Conservation (phyloP, 2,113 vertebrate species). For the Gopherus flavomarginatus region DNA sequence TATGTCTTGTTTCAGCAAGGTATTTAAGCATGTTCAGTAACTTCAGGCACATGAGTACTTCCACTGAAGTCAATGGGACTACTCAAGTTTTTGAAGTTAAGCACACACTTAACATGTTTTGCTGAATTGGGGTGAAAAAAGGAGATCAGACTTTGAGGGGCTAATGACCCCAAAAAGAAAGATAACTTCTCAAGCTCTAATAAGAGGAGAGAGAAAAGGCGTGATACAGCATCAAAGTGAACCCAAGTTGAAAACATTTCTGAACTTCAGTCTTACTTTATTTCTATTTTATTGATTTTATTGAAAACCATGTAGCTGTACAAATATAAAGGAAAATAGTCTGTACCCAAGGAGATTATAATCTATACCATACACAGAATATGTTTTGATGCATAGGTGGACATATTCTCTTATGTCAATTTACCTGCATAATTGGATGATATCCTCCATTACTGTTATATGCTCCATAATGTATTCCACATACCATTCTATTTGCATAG, state of each 20-base stretch:
- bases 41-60: not conserved
- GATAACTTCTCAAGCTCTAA: not conserved
- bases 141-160: not conserved
- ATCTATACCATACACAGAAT: not conserved
- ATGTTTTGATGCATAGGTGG: not conserved
- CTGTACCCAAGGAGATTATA: not conserved
- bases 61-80: not conserved
- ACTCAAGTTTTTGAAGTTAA: not conserved
- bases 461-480: not conserved
- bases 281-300: not conserved
- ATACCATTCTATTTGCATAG: not conserved
- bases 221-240: not conserved
- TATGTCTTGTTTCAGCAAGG: not conserved
- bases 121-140: not conserved
- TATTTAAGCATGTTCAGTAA: not conserved
- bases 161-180: not conserved
- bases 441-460: not conserved
- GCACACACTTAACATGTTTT: not conserved
- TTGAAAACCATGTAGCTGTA: not conserved
- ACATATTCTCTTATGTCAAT: not conserved
- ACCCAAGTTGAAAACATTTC: not conserved
- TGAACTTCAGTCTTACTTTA: accelerated
- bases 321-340: not conserved
- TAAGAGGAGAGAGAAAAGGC: not conserved
- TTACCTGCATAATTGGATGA: not conserved